A percentile compares a stretch with the other conserved stretches of the same genome.
These are phyloP conservation scores for Drosophila murphyi DNA, from an alignment of 1,140 invertebrate species.

Conservation along the genomic window DNA sequence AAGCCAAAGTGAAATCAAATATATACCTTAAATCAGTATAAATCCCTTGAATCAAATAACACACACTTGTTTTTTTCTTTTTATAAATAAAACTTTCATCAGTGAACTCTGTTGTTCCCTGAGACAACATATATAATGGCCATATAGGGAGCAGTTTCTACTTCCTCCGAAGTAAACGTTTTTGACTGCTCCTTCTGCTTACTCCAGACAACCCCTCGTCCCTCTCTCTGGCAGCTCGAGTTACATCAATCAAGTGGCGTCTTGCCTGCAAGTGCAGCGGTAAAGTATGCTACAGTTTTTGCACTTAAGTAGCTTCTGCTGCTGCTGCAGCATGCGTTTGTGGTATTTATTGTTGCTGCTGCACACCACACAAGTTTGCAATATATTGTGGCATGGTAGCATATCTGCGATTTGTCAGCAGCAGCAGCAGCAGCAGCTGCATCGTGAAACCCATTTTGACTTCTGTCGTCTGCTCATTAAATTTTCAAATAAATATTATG, in stretches of 20 bases:
- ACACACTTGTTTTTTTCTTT: slow-evolving; percentile 33
- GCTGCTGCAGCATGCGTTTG: slow-evolving; percentile 24
- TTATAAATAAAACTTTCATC: slow-evolving; percentile 41
- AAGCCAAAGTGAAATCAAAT: slow-evolving; percentile 10
- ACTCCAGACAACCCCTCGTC: slow-evolving; percentile 1
- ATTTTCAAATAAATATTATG: slow-evolving; percentile 56
- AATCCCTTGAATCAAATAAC: slow-evolving; percentile 29
- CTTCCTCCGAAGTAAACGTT: slow-evolving; percentile 12
- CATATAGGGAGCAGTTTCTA: slow-evolving; percentile 51
- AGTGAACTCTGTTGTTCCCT: slow-evolving; percentile 32
- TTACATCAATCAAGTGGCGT: slow-evolving; percentile 55
- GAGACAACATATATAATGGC: slow-evolving; percentile 55
- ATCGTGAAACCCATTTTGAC: slow-evolving; percentile 26
- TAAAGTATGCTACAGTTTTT: slow-evolving; percentile 60
- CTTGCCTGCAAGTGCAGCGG: slow-evolving; percentile 51
- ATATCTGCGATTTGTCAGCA: slow-evolving; percentile 35
- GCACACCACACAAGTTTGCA: slow-evolving; percentile 41
- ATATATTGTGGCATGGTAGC: slow-evolving; percentile 47
- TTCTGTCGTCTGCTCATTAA: slow-evolving; percentile 49
- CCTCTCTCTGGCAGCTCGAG: slow-evolving; percentile 3
- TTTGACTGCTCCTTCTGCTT: slow-evolving; percentile 23
- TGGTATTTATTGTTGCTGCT: slow-evolving; percentile 45
- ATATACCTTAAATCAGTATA: slow-evolving; percentile 27
- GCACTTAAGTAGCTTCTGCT: slow-evolving; percentile 49
- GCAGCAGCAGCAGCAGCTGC: slow-evolving; percentile 9